Evolutionary conservation across 2,113 vertebrate species (phyloP), one percentile per base, ranked within the genome.

Genomic region (Sapajus apella): DNA sequence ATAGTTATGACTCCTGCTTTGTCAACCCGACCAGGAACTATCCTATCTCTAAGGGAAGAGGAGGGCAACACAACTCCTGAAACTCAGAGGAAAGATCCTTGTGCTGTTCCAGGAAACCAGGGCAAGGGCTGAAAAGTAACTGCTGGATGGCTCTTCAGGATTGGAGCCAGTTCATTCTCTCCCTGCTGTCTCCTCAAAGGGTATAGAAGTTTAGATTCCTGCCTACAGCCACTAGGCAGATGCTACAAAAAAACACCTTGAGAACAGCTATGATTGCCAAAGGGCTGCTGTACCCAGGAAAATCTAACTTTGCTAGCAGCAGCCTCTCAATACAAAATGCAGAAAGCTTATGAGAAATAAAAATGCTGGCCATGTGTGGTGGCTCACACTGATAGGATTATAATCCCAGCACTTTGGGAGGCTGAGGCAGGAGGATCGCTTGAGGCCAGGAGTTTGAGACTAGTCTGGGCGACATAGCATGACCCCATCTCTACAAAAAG

Each of bases 251-350:
- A 91, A 86, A 37, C 32, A 70, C 14, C 8, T 2, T 75, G 75
- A 93, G n/a, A 86, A 40, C 43, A 93, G 73, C 50, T 58, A n/a
- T 43, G 40, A 30, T 10, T 95, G 73, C 61, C 68, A 79, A 94
- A 97, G 37, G 70, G 81, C 35, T 43, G 13, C 61, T 76, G 55
- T 50, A 37, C 35, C 80, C 47, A 72, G 92, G 72, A 91, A 83
- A 91, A 86, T 40, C 50, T 92, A 93, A 93, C 56, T 94, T 96
- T 23, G 32, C 11, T 95, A 55, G 94, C 50, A 27, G n/a, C 21
- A 92, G 55, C 21, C 45, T 88, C 66, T 97, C 43, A 76, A 77
- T 61, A 88, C 50, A 95, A 97, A 96, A 97, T 20, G 8, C 27
- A 86, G 50, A 89, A 32, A 68, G 27, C 43, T 64, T 77, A 47